Percentiles rank a stretch among this genome's conserved stretches.
These are phyloP conservation scores for Genyomyrus donnyi DNA, from an alignment of 2,113 vertebrate genomes.

Conservation along the genomic window DNA sequence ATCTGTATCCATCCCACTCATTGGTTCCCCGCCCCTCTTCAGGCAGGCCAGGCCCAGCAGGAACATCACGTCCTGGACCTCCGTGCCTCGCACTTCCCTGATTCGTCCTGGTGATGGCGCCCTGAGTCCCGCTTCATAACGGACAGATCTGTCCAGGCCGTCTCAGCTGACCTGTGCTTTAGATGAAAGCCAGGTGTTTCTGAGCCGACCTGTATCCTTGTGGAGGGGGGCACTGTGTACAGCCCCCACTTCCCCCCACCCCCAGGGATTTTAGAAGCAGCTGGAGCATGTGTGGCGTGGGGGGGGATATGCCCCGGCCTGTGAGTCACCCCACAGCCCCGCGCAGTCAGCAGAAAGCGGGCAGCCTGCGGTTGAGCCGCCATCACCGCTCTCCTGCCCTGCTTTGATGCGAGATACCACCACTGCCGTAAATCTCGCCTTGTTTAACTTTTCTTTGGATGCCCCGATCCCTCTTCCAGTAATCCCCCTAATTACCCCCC, in stretches of 20 bases:
- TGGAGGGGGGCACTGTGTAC: not conserved
- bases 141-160: not conserved
- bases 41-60: not conserved
- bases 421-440: slow-evolving; percentile 56
- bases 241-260: not conserved
- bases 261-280: slow-evolving; percentile 26
- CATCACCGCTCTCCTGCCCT: slow-evolving; percentile 31
- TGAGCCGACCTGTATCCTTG: not conserved
- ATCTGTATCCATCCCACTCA: not conserved
- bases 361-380: slow-evolving; percentile 46
- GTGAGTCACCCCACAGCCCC: slow-evolving; percentile 57
- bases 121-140: not conserved
- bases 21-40: not conserved
- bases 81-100: not conserved
- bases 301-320: slow-evolving; percentile 5
- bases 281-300: slow-evolving; percentile 11
- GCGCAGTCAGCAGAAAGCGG: slow-evolving; percentile 55
- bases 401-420: slow-evolving; percentile 50
- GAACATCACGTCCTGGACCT: not conserved
- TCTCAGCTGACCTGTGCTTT: not conserved
- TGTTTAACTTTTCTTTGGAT: slow-evolving; percentile 64
- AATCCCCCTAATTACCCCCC: slow-evolving; percentile 32
- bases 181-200: not conserved
- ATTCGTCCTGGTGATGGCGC: not conserved
- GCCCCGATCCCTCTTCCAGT: slow-evolving; percentile 65